A percentile compares a stretch with the other conserved stretches of the same genome.
Conservation (phyloP, 2,888 invertebrate species). For the Cerceris ruficornis region DNA sequence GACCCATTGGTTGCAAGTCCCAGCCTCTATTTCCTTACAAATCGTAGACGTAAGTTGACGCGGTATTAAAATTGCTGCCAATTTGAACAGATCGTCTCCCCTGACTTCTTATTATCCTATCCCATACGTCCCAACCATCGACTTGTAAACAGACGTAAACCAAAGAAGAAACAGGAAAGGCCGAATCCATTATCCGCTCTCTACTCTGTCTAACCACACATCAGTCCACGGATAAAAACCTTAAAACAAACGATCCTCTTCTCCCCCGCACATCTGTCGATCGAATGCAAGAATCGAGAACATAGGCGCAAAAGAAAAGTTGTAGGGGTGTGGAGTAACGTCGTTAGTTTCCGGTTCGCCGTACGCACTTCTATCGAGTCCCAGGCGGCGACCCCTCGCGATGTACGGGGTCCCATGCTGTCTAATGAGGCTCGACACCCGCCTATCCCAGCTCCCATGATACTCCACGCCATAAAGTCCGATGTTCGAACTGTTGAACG, state of each 20-base stretch:
- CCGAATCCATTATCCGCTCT: slow-evolving; percentile 2
- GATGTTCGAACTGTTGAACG: slow-evolving; percentile 57
- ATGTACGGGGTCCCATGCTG: slow-evolving; percentile 69
- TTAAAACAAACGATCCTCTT: slow-evolving; percentile 30
- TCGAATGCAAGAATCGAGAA: slow-evolving; percentile 49
- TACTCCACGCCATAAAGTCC: slow-evolving; percentile 57
- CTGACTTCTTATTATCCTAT: too few relatives aligned
- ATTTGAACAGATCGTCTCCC: too few relatives aligned
- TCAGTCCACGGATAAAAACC: slow-evolving; percentile 17
- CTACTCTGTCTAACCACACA: background rate
- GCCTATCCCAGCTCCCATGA: slow-evolving; percentile 52
- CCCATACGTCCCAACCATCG: too few relatives aligned
- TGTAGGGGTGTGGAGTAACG: slow-evolving; percentile 53
- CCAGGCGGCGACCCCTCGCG: slow-evolving; percentile 56
- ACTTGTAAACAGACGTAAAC: background rate
- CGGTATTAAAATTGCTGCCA: too few relatives aligned
- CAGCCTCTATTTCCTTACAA: too few relatives aligned
- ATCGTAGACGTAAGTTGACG: too few relatives aligned
- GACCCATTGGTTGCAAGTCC: too few relatives aligned
- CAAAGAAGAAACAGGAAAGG: background rate
- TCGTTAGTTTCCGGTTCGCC: slow-evolving; percentile 71
- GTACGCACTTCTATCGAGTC: slow-evolving; percentile 63
- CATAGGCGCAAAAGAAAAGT: slow-evolving; percentile 38
- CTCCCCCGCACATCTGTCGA: slow-evolving; percentile 33
- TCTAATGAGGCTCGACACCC: slow-evolving; percentile 77